Percentiles rank a stretch among this genome's conserved stretches.
Evolutionary conservation across 2,888 invertebrate species (phyloP).

Genomic region (Aradus depressus): DNA sequence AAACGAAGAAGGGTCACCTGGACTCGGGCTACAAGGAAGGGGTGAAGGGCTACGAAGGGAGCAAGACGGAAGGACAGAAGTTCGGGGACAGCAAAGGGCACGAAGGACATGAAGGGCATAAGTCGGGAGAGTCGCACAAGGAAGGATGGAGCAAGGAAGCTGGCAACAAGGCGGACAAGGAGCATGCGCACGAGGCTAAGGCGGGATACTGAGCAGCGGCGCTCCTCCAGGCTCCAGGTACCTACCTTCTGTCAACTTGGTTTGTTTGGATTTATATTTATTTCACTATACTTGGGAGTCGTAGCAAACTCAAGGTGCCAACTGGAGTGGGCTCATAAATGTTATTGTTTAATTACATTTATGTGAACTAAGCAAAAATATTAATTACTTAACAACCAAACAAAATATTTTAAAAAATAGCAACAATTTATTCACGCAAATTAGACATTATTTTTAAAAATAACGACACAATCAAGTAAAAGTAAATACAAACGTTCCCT

Average conservation of each 20-base stretch:
- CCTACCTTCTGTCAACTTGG: neutral
- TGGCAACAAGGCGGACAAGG: constrained; percentile 41
- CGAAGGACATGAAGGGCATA: constrained; percentile 46
- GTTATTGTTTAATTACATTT: too few relatives aligned
- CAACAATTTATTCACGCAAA: too few relatives aligned
- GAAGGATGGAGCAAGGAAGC: constrained; percentile 46
- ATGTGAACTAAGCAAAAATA: too few relatives aligned
- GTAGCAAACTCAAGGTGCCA: too few relatives aligned
- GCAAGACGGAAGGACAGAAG: constrained; percentile 46
- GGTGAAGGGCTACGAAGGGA: constrained; percentile 46
- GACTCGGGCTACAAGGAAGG: constrained; percentile 44
- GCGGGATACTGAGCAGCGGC: constrained; percentile 11
- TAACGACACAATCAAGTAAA: too few relatives aligned
- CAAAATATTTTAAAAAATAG: too few relatives aligned
- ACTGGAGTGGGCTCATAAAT: too few relatives aligned
- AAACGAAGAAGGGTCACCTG: constrained; percentile 45
- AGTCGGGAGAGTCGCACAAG: constrained; percentile 44
- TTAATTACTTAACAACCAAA: too few relatives aligned
- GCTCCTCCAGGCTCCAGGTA: neutral
- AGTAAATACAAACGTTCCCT: too few relatives aligned
- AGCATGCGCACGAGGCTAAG: constrained; percentile 38
- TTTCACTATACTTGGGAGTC: too few relatives aligned
- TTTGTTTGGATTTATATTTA: too few relatives aligned
- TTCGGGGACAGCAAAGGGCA: constrained; percentile 45
- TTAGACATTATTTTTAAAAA: too few relatives aligned